Evolutionary conservation across 2,888 invertebrate genomes (phyloP).

Genomic region (Homarus gammarus): DNA sequence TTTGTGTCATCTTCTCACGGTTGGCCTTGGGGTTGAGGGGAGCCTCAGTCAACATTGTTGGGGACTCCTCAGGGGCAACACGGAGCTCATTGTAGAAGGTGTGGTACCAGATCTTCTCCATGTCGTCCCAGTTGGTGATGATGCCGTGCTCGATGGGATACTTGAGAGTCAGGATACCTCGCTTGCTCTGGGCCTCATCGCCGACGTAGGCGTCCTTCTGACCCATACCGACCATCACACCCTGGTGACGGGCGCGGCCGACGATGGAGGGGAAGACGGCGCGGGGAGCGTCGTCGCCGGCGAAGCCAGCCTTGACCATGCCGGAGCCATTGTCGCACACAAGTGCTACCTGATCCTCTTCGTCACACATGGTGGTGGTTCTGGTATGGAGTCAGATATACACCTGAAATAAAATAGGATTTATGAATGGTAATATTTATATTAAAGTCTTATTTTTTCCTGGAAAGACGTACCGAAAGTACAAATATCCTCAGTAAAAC

Average conservation of each 20-base stretch:
- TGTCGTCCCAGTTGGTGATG: conserved; percentile 97
- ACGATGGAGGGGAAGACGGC: conserved; percentile 74
- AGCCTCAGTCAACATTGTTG: conserved; percentile 87
- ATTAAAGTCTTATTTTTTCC: no score
- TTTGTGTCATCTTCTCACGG: conserved; percentile 94
- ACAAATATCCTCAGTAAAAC: no score
- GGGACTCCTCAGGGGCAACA: conserved; percentile 95
- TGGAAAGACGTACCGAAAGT: no score
- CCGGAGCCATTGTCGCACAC: conserved; percentile 75
- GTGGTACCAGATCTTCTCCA: conserved; percentile 99
- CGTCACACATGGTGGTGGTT: conserved; percentile 48
- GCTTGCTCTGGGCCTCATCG: conserved; percentile 88
- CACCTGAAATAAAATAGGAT: background rate
- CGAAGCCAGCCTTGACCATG: conserved; percentile 75
- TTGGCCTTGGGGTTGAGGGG: conserved; percentile 97
- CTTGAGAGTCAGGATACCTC: conserved; percentile 84
- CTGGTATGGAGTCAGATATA: background rate
- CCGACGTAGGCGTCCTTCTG: conserved; percentile 76
- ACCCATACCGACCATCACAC: conserved; percentile 75
- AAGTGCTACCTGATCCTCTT: conserved; percentile 21
- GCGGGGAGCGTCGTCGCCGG: conserved; percentile 72
- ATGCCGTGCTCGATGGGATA: conserved; percentile 82
- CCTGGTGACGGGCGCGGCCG: conserved; percentile 74
- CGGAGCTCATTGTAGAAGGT: conserved; percentile 98
- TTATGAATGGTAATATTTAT: background rate